Base-by-base conservation (phyloP, 2,797 vertebrate species). In the Nyctalus aviator region DNA sequence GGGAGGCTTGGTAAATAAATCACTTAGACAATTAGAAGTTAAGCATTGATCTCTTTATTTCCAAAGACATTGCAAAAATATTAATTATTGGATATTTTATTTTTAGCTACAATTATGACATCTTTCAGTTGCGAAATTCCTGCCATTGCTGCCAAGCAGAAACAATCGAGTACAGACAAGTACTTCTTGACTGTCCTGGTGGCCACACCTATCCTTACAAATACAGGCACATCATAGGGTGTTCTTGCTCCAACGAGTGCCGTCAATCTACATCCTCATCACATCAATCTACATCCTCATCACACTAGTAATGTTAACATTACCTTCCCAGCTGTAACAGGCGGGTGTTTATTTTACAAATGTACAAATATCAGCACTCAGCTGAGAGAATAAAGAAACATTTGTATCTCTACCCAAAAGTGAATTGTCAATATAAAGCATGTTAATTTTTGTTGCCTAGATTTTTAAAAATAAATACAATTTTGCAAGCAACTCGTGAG, bases 91-190 rank as follows among this genome's bases (percentile, higher is more conserved):
- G 82, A 20, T 86, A 75, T 68, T 27, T 88, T 82, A 91, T 86
- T 71, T 93, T 88, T 37, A 97, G 97, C 82, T 97, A 97, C 57
- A 95, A 97, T 90, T 95, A 97, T 17, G 6, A 92, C 1, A 59
- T 55, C 15, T 95, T 90, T 32, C 95, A 96, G 37, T 25, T 97
- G 88, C 71, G 95, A 90, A 97, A 81, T 73, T 93, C 90, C 0
- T 97, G 96, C 25, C n/a, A 17, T 62, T 97, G 96, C 92, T 97
- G 97, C 92, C 90, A 15, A 71, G 95, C 95, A 71, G 96, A 97
- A 18, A 92, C 20, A 7, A 84, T 93, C 0, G 97, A 97, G 46
- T 84, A n/a, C 27, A 91, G 95, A 89, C 78, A 97, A 1, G 2
- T 96, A 5, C 2, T 0, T 5, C 95, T 97, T 5, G 83, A 91